Conservation (phyloP, 2,888 invertebrate genomes). For the Pachydiplax longipennis region DNA sequence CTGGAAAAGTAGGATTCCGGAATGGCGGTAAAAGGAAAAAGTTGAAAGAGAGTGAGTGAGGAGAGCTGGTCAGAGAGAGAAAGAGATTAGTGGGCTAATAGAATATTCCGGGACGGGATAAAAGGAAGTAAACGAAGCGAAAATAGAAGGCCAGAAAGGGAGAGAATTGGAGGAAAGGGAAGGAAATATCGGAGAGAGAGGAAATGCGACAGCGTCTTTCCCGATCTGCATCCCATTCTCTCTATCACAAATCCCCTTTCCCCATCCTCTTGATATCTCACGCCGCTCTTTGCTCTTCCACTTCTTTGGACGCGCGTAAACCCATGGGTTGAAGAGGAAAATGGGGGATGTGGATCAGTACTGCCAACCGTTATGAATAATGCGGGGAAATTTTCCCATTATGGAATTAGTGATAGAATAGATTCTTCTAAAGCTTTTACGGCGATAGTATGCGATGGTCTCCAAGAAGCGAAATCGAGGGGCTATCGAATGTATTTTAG, state of each 20-base stretch:
- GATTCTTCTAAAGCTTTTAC: background rate
- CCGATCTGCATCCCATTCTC: background rate
- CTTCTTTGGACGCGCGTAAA: conserved; percentile 11
- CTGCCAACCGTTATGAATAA: background rate
- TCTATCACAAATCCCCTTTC: conserved; percentile 14
- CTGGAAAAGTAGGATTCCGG: background rate
- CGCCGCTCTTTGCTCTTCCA: conserved; percentile 10
- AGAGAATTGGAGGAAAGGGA: background rate
- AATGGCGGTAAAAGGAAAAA: background rate
- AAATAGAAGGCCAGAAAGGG: background rate
- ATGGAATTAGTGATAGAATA: too few relatives aligned
- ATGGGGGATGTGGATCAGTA: too few relatives aligned
- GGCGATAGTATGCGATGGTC: too few relatives aligned
- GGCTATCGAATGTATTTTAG: too few relatives aligned
- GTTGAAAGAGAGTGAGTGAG: background rate
- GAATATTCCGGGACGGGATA: background rate
- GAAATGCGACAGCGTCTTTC: background rate
- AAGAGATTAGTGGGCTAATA: background rate
- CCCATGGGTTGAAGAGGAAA: background rate
- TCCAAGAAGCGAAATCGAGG: too few relatives aligned
- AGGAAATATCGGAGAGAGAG: background rate
- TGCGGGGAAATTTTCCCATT: too few relatives aligned
- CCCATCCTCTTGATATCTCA: background rate
- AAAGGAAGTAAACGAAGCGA: background rate
- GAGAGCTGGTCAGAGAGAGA: background rate